These are phyloP conservation scores for Alouatta palliata DNA, from an alignment of 2,113 vertebrate genomes.

Conservation along the genomic window DNA sequence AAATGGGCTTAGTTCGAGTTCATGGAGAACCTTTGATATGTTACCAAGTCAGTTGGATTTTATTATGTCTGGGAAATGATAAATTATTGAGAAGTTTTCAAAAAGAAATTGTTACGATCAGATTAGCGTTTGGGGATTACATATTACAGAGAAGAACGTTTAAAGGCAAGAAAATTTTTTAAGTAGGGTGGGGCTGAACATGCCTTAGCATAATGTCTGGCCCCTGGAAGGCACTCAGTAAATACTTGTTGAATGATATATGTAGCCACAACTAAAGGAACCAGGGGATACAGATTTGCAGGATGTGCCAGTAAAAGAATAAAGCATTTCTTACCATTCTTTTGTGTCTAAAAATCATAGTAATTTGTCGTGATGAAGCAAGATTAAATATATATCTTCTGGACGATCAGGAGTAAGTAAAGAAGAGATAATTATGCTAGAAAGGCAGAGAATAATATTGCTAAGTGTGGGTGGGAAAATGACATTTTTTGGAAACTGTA, in stretches of 20 bases:
- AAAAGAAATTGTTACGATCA: background rate
- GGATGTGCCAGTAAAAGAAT: background rate
- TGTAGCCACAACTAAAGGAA: background rate
- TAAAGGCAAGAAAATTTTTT: background rate
- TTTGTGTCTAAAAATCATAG: background rate
- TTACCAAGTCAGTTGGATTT: background rate
- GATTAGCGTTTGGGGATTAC: background rate
- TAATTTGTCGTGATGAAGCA: background rate
- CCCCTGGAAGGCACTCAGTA: background rate
- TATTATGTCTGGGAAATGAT: background rate
- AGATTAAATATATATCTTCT: conserved; percentile 13
- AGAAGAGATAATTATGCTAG: conserved; percentile 5
- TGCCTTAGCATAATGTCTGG: background rate
- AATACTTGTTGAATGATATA: conserved; percentile 37
- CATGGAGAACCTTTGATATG: background rate
- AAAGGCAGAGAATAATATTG: conserved; percentile 11
- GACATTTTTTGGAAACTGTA: background rate
- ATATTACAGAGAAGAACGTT: background rate
- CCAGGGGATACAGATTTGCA: background rate
- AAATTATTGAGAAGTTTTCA: conserved; percentile 15
- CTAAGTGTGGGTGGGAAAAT: conserved; percentile 18
- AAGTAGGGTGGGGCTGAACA: background rate
- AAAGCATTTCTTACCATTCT: background rate
- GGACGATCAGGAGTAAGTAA: background rate
- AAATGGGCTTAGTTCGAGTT: background rate